phyloP scores from a whole-genome alignment of 2,888 invertebrate species.

The Xylophagus ater region DNA sequence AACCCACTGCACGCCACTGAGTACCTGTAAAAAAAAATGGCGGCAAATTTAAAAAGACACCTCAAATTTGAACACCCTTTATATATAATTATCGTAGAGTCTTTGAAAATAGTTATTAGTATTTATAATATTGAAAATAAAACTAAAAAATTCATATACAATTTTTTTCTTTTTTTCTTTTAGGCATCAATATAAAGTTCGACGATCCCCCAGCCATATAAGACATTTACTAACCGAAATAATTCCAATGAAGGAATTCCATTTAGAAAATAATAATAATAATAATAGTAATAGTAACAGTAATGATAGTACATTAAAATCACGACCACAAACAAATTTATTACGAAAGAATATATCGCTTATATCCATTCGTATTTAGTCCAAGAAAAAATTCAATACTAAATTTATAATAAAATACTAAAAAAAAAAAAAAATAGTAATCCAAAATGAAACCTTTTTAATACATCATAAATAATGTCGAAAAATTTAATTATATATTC shows the following conservation, averaged over 20 bases:
- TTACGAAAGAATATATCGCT: constrained; percentile 36
- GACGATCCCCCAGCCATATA: constrained; percentile 37
- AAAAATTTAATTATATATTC: no score
- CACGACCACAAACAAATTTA: constrained; percentile 28
- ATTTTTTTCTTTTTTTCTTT: constrained; percentile 9
- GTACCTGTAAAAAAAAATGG: neutral
- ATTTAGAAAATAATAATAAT: constrained; percentile 31
- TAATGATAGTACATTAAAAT: constrained; percentile 21
- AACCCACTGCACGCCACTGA: neutral
- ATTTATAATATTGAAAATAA: neutral
- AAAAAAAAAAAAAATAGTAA: no score
- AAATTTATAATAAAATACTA: no score
- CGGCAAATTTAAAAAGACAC: neutral
- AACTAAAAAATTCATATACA: neutral
- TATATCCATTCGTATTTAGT: constrained; percentile 36
- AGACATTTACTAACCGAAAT: constrained; percentile 36
- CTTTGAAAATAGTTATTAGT: neutral
- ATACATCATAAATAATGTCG: no score
- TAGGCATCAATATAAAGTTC: constrained; percentile 36
- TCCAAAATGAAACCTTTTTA: no score
- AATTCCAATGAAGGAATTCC: constrained; percentile 38
- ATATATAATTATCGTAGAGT: neutral
- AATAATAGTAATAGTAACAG: constrained; percentile 25
- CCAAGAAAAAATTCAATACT: constrained; percentile 7
- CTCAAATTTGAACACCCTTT: neutral